Base-by-base conservation (phyloP, 2,797 vertebrate genomes). In the Eulemur mongoz region DNA sequence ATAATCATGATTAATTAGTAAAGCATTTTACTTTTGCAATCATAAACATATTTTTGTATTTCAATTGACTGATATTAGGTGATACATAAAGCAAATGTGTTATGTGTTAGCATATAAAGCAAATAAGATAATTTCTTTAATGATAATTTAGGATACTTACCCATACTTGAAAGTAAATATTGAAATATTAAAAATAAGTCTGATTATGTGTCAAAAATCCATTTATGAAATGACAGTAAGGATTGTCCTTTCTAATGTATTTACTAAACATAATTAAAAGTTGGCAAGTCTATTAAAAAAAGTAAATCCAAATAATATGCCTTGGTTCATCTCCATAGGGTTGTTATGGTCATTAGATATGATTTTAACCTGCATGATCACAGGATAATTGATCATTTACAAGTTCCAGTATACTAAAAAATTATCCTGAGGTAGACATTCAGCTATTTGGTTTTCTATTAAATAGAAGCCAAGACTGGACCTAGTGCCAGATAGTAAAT, bases 221-320 rank as follows among this genome's bases (percentile, higher is more conserved):
- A 73, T 78, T 93, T 92, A 73, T 84, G 32, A 93, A 93, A 50
- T 65, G 23, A 75, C 22, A 80, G 7, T 45, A 87, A 93, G 9
- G 27, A 1, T 76, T 85, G 22, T 81, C 25, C 43, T 84, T 85
- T 61, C 59, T 72, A 25, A 91, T 38, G 13, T 52, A 59, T 61
- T 90, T 92, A 94, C 17, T 72, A 82, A 63, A 32, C 18, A 84
- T 76, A 93, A 70, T 84, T n/a, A 85, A 92, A 78, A 72, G 15
- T 40, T 89, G 17, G 5, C 14, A 54, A 59, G 23, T 84, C 3
- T 73, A 70, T 73, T 82, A 22, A 61, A 91, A 83, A 90, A 52
- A 52, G n/a, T 63, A 86, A 86, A 48, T 52, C 30, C 9, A 30
- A 38, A 73, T 70, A 32, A 27, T 22, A 4, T 45, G 4, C 50